phyloP scores from a whole-genome alignment of 2,797 vertebrate genomes.

The Rhinella marina region DNA sequence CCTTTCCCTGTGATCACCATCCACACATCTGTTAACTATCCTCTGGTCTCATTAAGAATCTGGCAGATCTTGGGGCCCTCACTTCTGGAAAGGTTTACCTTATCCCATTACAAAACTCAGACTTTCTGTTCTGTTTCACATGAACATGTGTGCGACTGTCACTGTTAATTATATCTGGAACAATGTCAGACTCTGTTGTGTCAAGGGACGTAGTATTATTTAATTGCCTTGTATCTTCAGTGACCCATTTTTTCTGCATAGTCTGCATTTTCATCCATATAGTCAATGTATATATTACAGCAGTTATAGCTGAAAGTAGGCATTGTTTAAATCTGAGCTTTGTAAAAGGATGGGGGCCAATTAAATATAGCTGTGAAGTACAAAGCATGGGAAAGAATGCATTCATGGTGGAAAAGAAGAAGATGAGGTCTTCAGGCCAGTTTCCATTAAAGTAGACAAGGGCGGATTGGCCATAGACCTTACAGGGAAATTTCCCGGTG shows the following conservation, averaged over 20 bases:
- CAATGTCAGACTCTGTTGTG: constrained; percentile 46
- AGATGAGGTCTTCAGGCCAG: not conserved
- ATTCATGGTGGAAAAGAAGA: constrained; percentile 1
- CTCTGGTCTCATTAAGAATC: constrained; percentile 49
- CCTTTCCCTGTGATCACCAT: constrained; percentile 51
- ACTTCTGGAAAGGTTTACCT: constrained; percentile 60
- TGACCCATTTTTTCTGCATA: constrained; percentile 23
- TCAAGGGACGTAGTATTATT: constrained; percentile 32
- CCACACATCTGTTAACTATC: constrained; percentile 61
- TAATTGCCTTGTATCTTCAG: constrained; percentile 33
- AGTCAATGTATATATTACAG: not conserved
- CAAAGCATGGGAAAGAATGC: constrained; percentile 21
- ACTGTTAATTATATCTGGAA: constrained; percentile 56
- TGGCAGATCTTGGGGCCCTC: constrained; percentile 49
- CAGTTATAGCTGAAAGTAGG: not conserved
- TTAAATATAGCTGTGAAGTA: constrained; percentile 6
- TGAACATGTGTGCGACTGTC: constrained; percentile 57
- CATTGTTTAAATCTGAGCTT: constrained; percentile 9
- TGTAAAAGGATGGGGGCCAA: not conserved
- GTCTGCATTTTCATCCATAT: constrained; percentile 15
- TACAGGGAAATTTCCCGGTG: too few species aligned
- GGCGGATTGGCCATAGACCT: too few species aligned
- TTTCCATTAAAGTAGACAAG: constrained; percentile 21
- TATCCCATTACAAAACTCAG: constrained; percentile 53
- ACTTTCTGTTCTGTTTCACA: constrained; percentile 55